Percentiles rank a stretch among this genome's conserved stretches.
These are phyloP conservation scores for Erebia epiphron DNA, from an alignment of 2,888 invertebrate species.

Conservation along the genomic window DNA sequence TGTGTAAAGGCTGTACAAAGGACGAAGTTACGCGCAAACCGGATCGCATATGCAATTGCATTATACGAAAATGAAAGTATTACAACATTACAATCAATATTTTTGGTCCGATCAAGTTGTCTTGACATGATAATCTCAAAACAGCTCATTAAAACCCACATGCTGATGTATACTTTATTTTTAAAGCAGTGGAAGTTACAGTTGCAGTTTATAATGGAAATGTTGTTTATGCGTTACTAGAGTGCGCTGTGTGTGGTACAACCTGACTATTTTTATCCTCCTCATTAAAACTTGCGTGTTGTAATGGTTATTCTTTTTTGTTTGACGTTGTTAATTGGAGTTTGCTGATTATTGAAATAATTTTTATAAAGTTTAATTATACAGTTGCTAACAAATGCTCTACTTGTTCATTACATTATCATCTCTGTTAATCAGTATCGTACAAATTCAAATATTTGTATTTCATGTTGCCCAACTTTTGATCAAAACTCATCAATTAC, in stretches of 20 bases:
- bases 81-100: conserved; percentile 28
- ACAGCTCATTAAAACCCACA: conserved; percentile 18
- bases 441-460: not conserved
- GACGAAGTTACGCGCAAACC: conserved; percentile 29
- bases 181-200: conserved; percentile 9
- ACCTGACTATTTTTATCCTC: conserved; percentile 8
- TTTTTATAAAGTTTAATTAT: not conserved
- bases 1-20: conserved; percentile 24
- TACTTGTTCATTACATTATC: conserved; percentile 11
- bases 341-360: conserved; percentile 11
- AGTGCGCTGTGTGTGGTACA: conserved; percentile 13
- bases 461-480: not conserved
- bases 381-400: not conserved
- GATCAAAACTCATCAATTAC: too few species aligned
- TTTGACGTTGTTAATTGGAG: conserved; percentile 9
- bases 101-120: conserved; percentile 29
- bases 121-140: conserved; percentile 34
- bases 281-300: conserved; percentile 9
- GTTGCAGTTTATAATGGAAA: conserved; percentile 1
- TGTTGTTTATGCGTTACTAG: not conserved
- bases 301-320: conserved; percentile 10
- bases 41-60: conserved; percentile 33
- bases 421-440: not conserved
- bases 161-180: conserved; percentile 8
- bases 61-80: conserved; percentile 35